Percentiles rank a stretch among this genome's conserved stretches.
These are phyloP conservation scores for Neuroscelio doddi DNA, from an alignment of 2,888 invertebrate genomes.

Conservation along the genomic window DNA sequence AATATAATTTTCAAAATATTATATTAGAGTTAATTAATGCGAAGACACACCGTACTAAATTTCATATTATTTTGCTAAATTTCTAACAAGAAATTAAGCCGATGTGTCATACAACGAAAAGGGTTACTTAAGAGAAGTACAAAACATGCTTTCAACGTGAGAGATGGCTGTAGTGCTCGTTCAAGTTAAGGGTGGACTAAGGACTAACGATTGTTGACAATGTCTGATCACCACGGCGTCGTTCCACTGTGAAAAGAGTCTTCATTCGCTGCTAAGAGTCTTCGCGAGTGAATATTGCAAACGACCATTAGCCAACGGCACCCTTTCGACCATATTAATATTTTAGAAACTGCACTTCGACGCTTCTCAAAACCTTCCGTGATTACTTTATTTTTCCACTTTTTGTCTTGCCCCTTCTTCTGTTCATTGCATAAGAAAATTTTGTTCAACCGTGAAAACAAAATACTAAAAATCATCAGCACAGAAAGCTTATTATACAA, in stretches of 20 bases:
- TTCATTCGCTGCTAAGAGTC: slow-evolving; percentile 17
- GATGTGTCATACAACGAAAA: neutral
- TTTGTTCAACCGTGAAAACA: neutral
- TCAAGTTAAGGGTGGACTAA: neutral
- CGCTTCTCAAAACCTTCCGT: neutral
- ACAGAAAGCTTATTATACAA: too few species aligned
- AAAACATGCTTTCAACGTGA: slow-evolving; percentile 1
- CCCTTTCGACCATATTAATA: slow-evolving; percentile 1
- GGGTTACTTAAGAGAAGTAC: neutral
- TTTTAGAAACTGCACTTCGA: neutral
- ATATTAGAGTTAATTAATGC: too few species aligned
- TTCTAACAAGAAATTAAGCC: neutral
- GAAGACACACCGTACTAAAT: too few species aligned
- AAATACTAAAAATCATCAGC: too few species aligned
- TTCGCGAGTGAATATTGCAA: slow-evolving; percentile 44
- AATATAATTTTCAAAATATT: too few species aligned
- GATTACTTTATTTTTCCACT: neutral
- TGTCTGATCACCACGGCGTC: slow-evolving; percentile 24
- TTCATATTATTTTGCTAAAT: too few species aligned
- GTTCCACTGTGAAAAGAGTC: slow-evolving; percentile 23
- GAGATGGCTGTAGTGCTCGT: neutral
- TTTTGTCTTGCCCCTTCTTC: neutral
- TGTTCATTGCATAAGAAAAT: neutral
- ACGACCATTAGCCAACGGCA: slow-evolving; percentile 39
- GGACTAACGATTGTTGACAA: slow-evolving; percentile 26